Evolutionary conservation across 2,113 vertebrate genomes (phyloP).

Genomic region (Melanocharis versteri): DNA sequence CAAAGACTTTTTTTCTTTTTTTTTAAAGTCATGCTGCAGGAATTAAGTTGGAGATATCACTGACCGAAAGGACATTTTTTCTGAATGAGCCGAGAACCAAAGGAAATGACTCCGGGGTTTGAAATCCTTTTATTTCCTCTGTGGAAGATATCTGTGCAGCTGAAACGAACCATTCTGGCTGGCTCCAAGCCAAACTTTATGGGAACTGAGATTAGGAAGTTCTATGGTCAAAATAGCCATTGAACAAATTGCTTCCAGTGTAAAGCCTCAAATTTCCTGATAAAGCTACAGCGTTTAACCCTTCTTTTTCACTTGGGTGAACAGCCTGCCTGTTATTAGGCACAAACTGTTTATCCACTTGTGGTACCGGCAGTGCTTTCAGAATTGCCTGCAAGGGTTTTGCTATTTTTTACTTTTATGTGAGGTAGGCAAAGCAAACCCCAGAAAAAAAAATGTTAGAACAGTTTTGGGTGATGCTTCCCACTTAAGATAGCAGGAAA

Average conservation of each 20-base stretch:
- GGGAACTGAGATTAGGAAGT: constrained; percentile 82
- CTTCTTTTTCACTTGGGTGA: neutral
- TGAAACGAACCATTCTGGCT: constrained; percentile 73
- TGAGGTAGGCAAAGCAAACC: neutral
- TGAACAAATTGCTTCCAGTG: constrained; percentile 77
- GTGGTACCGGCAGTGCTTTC: neutral
- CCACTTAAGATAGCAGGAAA: neutral
- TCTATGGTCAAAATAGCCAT: constrained; percentile 74
- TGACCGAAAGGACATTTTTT: constrained; percentile 80
- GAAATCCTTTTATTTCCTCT: constrained; percentile 84
- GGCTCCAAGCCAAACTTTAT: constrained; percentile 74
- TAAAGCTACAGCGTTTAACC: constrained; percentile 40
- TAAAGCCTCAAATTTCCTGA: constrained; percentile 67
- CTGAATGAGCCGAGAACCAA: constrained; percentile 77
- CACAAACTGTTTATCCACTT: neutral
- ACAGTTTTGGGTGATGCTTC: neutral
- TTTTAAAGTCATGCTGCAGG: constrained; percentile 72
- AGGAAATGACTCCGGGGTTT: constrained; percentile 88
- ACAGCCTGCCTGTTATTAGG: neutral
- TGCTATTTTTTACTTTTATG: neutral
- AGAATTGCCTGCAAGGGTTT: neutral
- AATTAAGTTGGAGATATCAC: constrained; percentile 79
- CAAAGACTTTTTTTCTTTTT: constrained; percentile 30
- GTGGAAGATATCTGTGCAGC: constrained; percentile 77
- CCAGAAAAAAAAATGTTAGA: neutral